A percentile compares a stretch with the other conserved stretches of the same genome.
Conservation (phyloP, 2,797 vertebrate genomes). For the Lutjanus argentimaculatus region DNA sequence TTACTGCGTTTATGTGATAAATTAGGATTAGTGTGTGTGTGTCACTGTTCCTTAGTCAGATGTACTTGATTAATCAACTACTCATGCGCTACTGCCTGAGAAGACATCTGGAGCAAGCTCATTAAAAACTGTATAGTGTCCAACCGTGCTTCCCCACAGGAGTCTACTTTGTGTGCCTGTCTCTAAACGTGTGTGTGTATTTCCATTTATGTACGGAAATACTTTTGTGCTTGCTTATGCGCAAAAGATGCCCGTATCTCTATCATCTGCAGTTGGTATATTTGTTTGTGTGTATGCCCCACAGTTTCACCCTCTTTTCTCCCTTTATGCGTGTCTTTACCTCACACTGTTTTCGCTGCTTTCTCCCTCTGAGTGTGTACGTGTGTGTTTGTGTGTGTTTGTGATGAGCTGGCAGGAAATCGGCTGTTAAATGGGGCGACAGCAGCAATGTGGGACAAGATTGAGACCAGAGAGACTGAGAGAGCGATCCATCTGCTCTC, state of each 20-base stretch:
- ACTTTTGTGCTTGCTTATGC: conserved; percentile 44
- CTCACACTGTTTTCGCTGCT: conserved; percentile 51
- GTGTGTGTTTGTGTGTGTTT: conserved; percentile 52
- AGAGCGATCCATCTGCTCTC: conserved; percentile 80
- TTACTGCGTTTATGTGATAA: conserved; percentile 61
- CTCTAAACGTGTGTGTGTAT: conserved; percentile 25
- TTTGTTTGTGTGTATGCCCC: conserved; percentile 40
- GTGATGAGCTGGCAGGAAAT: conserved; percentile 80
- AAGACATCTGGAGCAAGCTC: conserved; percentile 82
- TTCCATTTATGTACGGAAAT: conserved; percentile 40
- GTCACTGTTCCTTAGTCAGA: conserved; percentile 62
- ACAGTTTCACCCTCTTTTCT: conserved; percentile 32
- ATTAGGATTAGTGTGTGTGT: conserved; percentile 63
- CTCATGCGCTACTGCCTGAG: conserved; percentile 67
- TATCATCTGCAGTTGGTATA: conserved; percentile 17
- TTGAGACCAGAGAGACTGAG: conserved; percentile 75
- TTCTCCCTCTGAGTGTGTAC: conserved; percentile 31
- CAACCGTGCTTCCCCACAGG: conserved; percentile 64
- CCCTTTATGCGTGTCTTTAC: conserved; percentile 39
- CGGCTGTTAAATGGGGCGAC: conserved; percentile 81
- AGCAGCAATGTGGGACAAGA: conserved; percentile 81
- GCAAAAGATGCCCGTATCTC: conserved; percentile 23
- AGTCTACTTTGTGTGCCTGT: conserved; percentile 52
- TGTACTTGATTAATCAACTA: conserved; percentile 81
- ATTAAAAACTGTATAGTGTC: conserved; percentile 80